Percentiles rank a stretch among this genome's conserved stretches.
Conservation (phyloP, 1,140 invertebrate species). For the Hylaeus anthracinus region DNA sequence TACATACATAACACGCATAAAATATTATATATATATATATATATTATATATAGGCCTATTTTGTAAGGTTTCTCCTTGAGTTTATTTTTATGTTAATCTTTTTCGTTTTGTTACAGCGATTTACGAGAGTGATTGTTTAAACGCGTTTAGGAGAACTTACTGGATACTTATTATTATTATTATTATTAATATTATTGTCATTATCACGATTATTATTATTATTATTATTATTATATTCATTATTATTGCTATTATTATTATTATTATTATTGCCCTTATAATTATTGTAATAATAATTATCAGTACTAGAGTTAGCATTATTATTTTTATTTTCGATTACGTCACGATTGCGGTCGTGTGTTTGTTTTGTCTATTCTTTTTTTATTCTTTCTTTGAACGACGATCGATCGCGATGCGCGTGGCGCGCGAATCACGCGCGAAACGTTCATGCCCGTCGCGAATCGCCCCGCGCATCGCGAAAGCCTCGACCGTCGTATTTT, state of each 20-base stretch:
- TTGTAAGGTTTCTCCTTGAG: slow-evolving; percentile 74
- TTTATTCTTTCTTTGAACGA: background rate
- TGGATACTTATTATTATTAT: slow-evolving; percentile 66
- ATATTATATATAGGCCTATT: slow-evolving; percentile 72
- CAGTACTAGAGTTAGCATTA: slow-evolving; percentile 56
- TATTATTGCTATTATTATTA: slow-evolving; percentile 58
- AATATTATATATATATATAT: slow-evolving; percentile 66
- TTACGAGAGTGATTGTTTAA: slow-evolving; percentile 64
- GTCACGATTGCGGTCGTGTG: slow-evolving; percentile 31
- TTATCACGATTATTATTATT: slow-evolving; percentile 65
- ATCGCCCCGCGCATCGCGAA: slow-evolving; percentile 28
- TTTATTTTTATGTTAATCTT: slow-evolving; percentile 56
- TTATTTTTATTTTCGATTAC: slow-evolving; percentile 53
- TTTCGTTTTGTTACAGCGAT: slow-evolving; percentile 58
- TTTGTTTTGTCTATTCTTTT: background rate
- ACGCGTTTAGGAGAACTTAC: slow-evolving; percentile 60
- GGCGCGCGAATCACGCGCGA: background rate
- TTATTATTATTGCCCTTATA: slow-evolving; percentile 65
- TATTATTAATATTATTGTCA: slow-evolving; percentile 60
- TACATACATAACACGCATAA: slow-evolving; percentile 60
- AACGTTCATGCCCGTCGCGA: background rate
- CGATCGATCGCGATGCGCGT: slow-evolving; percentile 44
- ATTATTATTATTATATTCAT: slow-evolving; percentile 62
- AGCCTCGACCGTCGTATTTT: background rate
- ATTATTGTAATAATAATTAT: slow-evolving; percentile 67